Percentiles rank a stretch among this genome's conserved stretches.
These are phyloP conservation scores for Romanogobio albipinnatus DNA, from an alignment of 2,113 vertebrate species.

Conservation along the genomic window DNA sequence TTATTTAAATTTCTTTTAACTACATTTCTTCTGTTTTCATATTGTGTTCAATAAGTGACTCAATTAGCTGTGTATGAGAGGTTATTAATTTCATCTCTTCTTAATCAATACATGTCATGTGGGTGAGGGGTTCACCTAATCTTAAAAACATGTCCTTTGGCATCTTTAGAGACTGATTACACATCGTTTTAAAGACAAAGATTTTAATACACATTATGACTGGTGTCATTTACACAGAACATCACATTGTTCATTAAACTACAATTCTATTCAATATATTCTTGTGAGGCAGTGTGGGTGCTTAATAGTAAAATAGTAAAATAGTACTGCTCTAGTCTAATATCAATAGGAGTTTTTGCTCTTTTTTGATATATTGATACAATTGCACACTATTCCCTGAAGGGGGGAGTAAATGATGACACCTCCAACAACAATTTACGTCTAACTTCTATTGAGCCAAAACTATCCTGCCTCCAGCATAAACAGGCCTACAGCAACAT, in stretches of 20 bases:
- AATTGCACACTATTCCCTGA: slow-evolving; percentile 19
- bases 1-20: no score
- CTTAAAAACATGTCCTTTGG: not conserved
- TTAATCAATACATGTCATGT: not conserved
- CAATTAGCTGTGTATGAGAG: not conserved
- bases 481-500: slow-evolving; percentile 43
- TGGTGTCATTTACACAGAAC: not conserved
- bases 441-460: slow-evolving; percentile 45
- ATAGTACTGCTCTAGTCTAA: not conserved
- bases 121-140: not conserved
- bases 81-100: not conserved
- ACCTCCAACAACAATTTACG: slow-evolving; percentile 35
- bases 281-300: not conserved
- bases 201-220: not conserved
- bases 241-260: not conserved
- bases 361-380: slow-evolving; percentile 39
- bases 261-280: not conserved
- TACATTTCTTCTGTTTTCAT: not conserved
- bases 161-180: not conserved
- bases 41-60: not conserved
- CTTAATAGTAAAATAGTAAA: slow-evolving; percentile 25
- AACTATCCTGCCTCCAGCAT: slow-evolving; percentile 29
- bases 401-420: slow-evolving; percentile 28
- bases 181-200: not conserved
- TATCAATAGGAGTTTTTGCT: slow-evolving; percentile 14